A percentile compares a stretch with the other conserved stretches of the same genome.
Conservation (phyloP, 2,113 vertebrate genomes). For the Nipponia nippon region DNA sequence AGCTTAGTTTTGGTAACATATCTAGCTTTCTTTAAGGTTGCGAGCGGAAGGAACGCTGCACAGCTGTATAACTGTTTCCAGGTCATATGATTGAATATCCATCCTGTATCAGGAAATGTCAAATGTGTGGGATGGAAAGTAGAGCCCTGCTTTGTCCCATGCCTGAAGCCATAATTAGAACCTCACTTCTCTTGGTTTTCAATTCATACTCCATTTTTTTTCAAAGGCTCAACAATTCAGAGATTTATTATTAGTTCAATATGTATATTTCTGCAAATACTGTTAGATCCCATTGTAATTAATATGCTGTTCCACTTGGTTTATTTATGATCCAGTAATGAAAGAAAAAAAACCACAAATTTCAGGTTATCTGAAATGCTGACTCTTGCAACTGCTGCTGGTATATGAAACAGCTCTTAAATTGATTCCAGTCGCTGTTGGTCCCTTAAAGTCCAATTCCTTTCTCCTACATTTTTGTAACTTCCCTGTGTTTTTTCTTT, state of each 20-base stretch:
- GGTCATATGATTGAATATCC: background rate
- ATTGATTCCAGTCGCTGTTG: background rate
- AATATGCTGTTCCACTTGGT: background rate
- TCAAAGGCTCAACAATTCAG: background rate
- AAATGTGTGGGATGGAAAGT: background rate
- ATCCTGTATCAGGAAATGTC: background rate
- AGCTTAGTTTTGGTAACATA: background rate
- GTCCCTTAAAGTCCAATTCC: background rate
- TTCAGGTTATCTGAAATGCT: background rate
- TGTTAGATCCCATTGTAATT: background rate
- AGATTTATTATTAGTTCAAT: background rate
- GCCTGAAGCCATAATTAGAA: background rate
- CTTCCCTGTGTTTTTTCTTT: background rate
- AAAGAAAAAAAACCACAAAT: background rate
- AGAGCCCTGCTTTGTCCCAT: background rate
- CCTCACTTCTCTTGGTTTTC: background rate
- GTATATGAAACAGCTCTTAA: background rate
- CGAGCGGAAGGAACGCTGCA: background rate
- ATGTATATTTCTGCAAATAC: background rate
- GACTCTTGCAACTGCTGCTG: background rate
- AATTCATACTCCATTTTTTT: background rate
- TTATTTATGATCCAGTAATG: background rate
- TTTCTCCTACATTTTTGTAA: background rate
- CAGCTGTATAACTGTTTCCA: background rate
- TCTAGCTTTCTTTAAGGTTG: background rate